phyloP scores from a whole-genome alignment of 2,113 vertebrate genomes.

The Saccopteryx bilineata region DNA sequence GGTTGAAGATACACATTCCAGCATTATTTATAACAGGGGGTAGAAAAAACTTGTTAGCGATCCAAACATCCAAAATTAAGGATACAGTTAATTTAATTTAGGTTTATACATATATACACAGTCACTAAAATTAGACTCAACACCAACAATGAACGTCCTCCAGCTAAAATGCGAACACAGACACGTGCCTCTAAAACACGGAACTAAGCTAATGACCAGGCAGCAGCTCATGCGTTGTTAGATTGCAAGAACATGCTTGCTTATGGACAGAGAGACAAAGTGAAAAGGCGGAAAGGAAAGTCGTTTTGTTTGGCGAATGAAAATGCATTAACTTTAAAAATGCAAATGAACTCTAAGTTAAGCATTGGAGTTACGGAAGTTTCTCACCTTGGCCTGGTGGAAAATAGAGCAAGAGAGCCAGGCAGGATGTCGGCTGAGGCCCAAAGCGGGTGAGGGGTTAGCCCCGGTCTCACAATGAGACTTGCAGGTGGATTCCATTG shows the following conservation, averaged over 20 bases:
- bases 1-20: slow-evolving; percentile 63
- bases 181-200: slow-evolving; percentile 3
- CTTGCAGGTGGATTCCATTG: rapidly evolving
- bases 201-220: background rate
- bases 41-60: slow-evolving; percentile 43
- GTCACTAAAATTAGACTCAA: background rate
- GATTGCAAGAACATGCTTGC: background rate
- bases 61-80: slow-evolving; percentile 35
- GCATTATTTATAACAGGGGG: slow-evolving; percentile 55
- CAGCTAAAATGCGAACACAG: background rate
- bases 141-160: slow-evolving; percentile 1
- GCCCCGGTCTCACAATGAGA: rapidly evolving
- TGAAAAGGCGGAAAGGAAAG: background rate
- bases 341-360: background rate
- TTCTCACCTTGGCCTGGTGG: background rate
- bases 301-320: background rate
- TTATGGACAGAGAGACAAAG: background rate
- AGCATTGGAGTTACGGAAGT: background rate
- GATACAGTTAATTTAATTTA: slow-evolving; percentile 43
- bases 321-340: background rate
- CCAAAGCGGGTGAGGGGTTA: too few relatives aligned
- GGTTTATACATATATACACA: background rate
- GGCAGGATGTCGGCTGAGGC: rapidly evolving
- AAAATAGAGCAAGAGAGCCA: background rate
- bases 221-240: background rate